Conservation (phyloP, 2,113 vertebrate species). For the Eupsittula cactorum region DNA sequence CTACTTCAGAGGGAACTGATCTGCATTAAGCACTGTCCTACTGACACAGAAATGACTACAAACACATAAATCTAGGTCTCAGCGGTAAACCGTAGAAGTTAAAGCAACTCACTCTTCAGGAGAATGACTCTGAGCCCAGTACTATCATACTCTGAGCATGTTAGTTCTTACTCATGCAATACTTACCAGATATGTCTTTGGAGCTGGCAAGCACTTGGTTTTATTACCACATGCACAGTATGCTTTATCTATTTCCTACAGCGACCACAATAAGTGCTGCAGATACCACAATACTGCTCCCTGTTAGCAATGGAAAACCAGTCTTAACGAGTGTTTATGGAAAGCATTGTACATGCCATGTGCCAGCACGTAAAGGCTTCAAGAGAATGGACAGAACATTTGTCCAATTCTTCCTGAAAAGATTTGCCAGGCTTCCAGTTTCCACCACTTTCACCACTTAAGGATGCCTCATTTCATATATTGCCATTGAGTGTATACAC, state of each 20-base stretch:
- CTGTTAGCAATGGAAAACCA: neutral
- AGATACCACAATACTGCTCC: neutral
- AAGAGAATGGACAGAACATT: neutral
- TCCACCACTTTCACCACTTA: neutral
- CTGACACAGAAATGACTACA: neutral
- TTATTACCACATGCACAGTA: neutral
- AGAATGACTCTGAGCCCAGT: neutral
- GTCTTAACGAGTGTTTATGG: neutral
- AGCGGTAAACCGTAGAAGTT: neutral
- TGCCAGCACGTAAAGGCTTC: neutral
- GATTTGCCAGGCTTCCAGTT: neutral
- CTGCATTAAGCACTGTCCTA: neutral
- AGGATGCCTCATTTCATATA: neutral
- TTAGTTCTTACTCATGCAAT: neutral
- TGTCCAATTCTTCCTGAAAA: neutral
- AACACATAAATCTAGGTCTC: conserved; percentile 22
- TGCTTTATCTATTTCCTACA: neutral
- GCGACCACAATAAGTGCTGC: neutral
- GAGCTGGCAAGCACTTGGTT: neutral
- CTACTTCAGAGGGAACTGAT: conserved; percentile 22
- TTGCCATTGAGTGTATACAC: neutral
- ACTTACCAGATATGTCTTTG: neutral
- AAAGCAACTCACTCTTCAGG: neutral
- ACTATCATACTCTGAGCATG: neutral
- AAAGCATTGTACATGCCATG: neutral